Evolutionary conservation across 1,140 invertebrate genomes (phyloP), one percentile per base, ranked within the genome.

Genomic region (Lepidurus packardi): DNA sequence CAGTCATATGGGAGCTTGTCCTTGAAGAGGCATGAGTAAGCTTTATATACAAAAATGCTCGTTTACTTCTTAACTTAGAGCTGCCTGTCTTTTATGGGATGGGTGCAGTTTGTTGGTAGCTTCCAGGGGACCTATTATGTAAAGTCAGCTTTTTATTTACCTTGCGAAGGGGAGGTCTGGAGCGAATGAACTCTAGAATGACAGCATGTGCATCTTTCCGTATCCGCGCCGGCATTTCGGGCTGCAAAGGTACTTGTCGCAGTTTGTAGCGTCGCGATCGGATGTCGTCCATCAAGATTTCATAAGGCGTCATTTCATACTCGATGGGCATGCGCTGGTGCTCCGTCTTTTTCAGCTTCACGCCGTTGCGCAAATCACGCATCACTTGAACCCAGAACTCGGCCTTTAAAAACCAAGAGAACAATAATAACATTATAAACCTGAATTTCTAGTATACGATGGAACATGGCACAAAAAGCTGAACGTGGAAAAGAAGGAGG

Each of bases 351-450:
- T 97, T 98, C 83, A 98, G 87, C 85, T 96, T 92, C 0, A 98
- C 95, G 11, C 96, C 95, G 83, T 88, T 86, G 11, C 91, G 84
- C 21, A 94, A 86, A 84, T 98, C 93, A 74, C 91, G 89, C 82
- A 98, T 96, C 16, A 98, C 94, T 89, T 98, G 96, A 82, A 98
- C 92, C 97, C 97, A 98, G 84, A 98, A 92, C 81, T 94, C 89
- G 80, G 96, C 95, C 95, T 96, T 86, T 25, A 86, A 85, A 80
- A 79, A 76, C 81, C 41, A 75, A 21, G 16, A 21, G 6, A 21
- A 65, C 3, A 65, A 21, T 4, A 13, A 65, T 65, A 21, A 65
- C 16, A 65, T 65, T 7, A 65, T 13, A 65, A 75, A 47, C 43
- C 41, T 76, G 2, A 34, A 43, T 42, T 24, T 43, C 74, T 44